Conservation (phyloP, 1,140 invertebrate genomes). For the Euura saliciscinereae region DNA sequence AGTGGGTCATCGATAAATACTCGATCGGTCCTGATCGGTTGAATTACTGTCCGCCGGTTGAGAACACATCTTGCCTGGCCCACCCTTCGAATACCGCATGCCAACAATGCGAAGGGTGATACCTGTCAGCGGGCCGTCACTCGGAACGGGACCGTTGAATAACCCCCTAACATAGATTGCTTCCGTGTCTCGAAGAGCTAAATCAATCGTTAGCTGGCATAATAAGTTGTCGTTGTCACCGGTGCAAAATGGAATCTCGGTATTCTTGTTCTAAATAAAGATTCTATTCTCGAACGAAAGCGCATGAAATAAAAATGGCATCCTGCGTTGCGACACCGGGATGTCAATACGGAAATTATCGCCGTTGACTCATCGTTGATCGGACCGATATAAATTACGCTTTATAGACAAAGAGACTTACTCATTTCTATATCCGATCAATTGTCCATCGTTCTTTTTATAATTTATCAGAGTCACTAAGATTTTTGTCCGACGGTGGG, state of each 20-base stretch:
- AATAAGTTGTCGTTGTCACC: neutral
- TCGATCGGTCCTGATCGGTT: too few relatives aligned
- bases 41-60: too few relatives aligned
- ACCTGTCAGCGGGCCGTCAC: neutral
- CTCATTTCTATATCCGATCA: neutral
- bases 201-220: neutral
- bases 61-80: neutral
- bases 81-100: neutral
- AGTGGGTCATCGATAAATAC: too few relatives aligned
- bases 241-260: neutral
- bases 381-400: neutral
- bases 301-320: too few relatives aligned
- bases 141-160: too few relatives aligned
- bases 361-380: neutral
- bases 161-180: too few relatives aligned
- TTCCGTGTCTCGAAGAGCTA: neutral
- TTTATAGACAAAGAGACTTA: neutral
- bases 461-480: neutral
- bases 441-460: too few relatives aligned
- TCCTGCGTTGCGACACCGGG: too few relatives aligned
- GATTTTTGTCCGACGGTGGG: neutral
- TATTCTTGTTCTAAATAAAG: too few relatives aligned
- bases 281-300: too few relatives aligned
- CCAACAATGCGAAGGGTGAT: neutral
- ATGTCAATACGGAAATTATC: too few relatives aligned